These are phyloP conservation scores for Diploscapter pachys DNA, from an alignment of 1,140 invertebrate species.

Conservation along the genomic window DNA sequence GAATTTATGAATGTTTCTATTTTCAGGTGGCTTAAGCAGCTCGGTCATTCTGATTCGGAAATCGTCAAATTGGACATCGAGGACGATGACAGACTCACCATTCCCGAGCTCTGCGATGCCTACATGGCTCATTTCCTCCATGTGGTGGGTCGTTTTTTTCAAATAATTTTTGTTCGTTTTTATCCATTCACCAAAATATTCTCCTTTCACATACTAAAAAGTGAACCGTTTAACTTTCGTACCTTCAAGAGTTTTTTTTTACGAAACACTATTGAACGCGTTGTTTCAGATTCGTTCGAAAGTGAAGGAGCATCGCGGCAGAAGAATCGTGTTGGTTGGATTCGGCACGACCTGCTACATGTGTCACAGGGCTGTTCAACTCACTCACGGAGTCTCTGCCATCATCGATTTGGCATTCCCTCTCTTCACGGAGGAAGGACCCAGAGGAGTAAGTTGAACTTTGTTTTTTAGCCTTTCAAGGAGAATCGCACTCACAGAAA, in stretches of 20 bases:
- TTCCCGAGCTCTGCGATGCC: neutral
- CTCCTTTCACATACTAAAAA: neutral
- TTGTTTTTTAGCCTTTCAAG: neutral
- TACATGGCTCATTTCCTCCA: neutral
- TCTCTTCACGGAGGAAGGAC: slow-evolving; percentile 5
- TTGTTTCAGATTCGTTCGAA: neutral
- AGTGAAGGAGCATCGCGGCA: slow-evolving; percentile 7
- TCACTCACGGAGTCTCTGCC: slow-evolving; percentile 27
- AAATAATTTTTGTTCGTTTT: too few relatives aligned
- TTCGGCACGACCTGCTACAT: slow-evolving; percentile 12
- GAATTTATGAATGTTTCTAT: neutral
- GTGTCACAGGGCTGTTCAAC: slow-evolving; percentile 9
- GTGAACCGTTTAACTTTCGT: too few relatives aligned
- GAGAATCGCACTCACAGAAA: neutral
- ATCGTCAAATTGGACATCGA: slow-evolving; percentile 6
- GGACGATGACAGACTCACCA: neutral
- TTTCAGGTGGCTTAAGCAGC: slow-evolving; percentile 14
- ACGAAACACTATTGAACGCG: neutral
- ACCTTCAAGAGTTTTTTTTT: too few relatives aligned
- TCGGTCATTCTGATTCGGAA: neutral
- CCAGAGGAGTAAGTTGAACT: slow-evolving; percentile 17
- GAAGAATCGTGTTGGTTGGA: slow-evolving; percentile 16
- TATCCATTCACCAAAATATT: neutral
- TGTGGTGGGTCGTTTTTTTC: neutral
- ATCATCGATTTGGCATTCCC: slow-evolving; percentile 34